Conservation (phyloP, 2,797 vertebrate genomes). For the Spatula clypeata region DNA sequence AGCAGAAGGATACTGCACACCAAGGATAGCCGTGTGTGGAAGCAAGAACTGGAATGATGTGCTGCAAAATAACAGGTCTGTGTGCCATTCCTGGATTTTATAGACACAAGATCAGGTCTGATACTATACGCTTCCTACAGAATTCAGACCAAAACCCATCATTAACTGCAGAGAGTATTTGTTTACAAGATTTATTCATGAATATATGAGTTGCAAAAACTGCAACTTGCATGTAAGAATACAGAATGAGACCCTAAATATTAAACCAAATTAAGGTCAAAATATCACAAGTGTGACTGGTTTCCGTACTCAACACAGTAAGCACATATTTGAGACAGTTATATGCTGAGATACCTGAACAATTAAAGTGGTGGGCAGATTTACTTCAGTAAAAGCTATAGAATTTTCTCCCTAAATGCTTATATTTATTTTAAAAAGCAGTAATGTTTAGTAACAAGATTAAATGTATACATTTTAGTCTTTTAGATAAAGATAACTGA, state of each 20-base stretch:
- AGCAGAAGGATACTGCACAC: not conserved
- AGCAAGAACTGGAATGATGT: not conserved
- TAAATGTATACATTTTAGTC: not conserved
- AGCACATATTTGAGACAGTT: not conserved
- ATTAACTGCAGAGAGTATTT: accelerated
- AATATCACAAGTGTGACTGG: not conserved
- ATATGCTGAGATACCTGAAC: not conserved
- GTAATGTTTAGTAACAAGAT: not conserved
- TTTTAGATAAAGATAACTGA: not conserved
- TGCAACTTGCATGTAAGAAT: not conserved
- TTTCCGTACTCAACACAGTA: not conserved
- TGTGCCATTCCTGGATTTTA: not conserved
- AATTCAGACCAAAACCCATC: not conserved
- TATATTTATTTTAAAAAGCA: not conserved
- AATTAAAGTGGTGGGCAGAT: not conserved
- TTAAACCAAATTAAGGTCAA: not conserved
- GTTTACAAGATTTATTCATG: not conserved
- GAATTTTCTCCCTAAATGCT: not conserved
- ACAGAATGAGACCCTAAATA: not conserved
- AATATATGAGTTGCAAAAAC: not conserved
- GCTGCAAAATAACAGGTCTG: not conserved
- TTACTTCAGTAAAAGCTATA: not conserved
- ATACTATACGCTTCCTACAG: not conserved
- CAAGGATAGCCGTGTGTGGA: accelerated
- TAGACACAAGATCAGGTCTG: not conserved